phyloP scores from a whole-genome alignment of 2,888 invertebrate genomes.

The Melanophora roralis region DNA sequence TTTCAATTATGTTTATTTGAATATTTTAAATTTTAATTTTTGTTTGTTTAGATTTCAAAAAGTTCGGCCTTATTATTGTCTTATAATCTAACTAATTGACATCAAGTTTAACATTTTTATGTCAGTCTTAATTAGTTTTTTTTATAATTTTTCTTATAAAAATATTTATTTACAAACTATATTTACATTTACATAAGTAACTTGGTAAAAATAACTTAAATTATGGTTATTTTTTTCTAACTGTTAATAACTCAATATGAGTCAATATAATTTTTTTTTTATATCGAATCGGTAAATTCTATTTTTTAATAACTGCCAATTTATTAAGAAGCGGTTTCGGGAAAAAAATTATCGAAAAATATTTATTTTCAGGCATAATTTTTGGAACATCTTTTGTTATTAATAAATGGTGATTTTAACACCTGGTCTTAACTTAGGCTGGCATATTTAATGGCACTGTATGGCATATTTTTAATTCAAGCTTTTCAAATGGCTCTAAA shows the following conservation, averaged over 20 bases:
- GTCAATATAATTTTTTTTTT: slow-evolving; percentile 25
- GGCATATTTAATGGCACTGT: slow-evolving; percentile 61
- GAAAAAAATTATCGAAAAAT: background rate
- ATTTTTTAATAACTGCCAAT: background rate
- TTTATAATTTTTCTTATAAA: slow-evolving; percentile 4
- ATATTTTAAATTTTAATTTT: no score
- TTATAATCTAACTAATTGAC: no score
- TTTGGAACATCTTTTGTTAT: slow-evolving; percentile 2
- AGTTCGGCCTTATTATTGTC: no score
- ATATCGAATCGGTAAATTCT: no score
- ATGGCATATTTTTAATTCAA: slow-evolving; percentile 48
- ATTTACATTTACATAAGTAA: slow-evolving; percentile 33
- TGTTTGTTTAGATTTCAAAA: no score
- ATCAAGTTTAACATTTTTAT: slow-evolving; percentile 3
- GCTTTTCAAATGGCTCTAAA: slow-evolving; percentile 18
- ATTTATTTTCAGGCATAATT: background rate
- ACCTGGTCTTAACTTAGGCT: slow-evolving; percentile 39
- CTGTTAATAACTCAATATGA: slow-evolving; percentile 62
- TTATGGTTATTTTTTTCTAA: background rate
- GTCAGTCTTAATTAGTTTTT: slow-evolving; percentile 31
- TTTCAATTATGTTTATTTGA: no score
- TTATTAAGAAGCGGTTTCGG: no score
- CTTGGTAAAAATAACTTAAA: slow-evolving; percentile 31
- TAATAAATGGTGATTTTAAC: background rate
- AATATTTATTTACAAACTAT: background rate